Conservation (phyloP, 2,797 vertebrate genomes). For the Xerus rutilus region DNA sequence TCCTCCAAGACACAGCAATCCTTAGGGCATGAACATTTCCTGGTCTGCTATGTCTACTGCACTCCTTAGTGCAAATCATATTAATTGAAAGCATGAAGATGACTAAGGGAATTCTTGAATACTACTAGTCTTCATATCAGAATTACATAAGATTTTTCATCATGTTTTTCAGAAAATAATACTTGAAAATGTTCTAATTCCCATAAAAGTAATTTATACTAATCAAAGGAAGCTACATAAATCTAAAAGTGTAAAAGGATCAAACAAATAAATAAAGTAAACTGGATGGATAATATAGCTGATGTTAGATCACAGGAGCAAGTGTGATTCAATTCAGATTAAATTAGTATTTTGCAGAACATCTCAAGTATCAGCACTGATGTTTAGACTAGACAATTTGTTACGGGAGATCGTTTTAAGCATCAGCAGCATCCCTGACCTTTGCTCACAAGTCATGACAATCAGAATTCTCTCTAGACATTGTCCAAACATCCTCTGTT, state of each 20-base stretch:
- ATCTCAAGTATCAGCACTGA: constrained; percentile 3
- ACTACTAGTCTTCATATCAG: background rate
- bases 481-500: background rate
- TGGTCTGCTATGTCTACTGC: background rate
- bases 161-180: constrained; percentile 5
- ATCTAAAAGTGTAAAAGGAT: background rate
- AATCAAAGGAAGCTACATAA: background rate
- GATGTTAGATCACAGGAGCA: background rate
- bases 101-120: background rate
- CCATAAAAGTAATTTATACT: background rate
- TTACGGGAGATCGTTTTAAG: background rate
- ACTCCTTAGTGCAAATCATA: background rate
- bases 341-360: background rate
- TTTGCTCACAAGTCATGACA: background rate
- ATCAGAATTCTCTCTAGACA: background rate
- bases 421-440: background rate
- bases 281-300: background rate
- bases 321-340: background rate
- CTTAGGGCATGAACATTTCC: background rate
- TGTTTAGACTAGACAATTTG: no score
- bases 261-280: constrained; percentile 39
- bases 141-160: background rate
- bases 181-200: background rate
- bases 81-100: constrained; percentile 8
- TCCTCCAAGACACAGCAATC: no score